Evolutionary conservation across 2,797 vertebrate species (phyloP).

Genomic region (Acomys russatus): DNA sequence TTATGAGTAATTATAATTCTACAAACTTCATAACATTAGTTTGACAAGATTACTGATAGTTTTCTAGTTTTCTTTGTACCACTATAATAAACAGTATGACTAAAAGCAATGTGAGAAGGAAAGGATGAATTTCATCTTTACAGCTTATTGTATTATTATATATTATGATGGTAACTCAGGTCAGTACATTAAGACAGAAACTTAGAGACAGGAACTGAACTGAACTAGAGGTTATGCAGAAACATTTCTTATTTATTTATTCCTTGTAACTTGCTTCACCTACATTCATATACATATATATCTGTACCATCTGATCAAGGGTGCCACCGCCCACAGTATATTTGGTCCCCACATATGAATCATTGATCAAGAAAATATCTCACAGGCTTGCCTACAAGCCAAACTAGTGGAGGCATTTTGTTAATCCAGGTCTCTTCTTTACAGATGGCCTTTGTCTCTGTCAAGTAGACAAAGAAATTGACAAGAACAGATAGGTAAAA

Average conservation of each 20-base stretch:
- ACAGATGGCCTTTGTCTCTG: neutral
- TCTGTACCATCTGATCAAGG: neutral
- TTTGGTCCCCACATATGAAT: no score
- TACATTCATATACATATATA: neutral
- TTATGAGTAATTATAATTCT: neutral
- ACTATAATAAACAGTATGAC: neutral
- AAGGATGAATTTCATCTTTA: neutral
- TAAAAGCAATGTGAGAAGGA: neutral
- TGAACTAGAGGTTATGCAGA: neutral
- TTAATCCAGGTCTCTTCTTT: no score
- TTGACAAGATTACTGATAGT: neutral
- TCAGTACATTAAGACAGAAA: neutral
- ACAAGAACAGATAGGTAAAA: neutral
- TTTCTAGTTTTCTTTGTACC: neutral
- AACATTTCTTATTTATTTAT: neutral
- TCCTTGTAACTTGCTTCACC: neutral
- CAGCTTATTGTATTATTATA: neutral
- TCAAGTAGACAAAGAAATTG: neutral
- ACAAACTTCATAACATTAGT: neutral
- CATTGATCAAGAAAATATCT: neutral
- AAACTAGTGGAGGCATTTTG: no score
- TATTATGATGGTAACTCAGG: neutral
- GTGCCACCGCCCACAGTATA: neutral
- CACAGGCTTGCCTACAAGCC: no score
- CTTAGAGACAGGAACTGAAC: neutral